phyloP scores from a whole-genome alignment of 1,140 invertebrate genomes.

The Thereuonema tuberculata region DNA sequence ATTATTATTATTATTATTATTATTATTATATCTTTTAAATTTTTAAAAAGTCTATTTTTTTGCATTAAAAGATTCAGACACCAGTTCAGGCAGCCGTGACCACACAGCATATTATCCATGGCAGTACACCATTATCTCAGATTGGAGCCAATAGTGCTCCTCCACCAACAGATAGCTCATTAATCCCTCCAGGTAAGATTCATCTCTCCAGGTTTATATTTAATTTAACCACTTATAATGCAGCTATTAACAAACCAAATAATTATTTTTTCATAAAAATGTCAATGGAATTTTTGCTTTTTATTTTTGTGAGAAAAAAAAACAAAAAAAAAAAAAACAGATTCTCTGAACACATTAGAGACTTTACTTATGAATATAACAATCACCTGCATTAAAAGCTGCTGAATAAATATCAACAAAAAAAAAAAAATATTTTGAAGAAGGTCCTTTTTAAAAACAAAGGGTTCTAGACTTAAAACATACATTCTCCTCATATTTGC shows the following conservation, averaged over 20 bases:
- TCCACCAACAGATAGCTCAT: conserved; percentile 30
- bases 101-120: conserved; percentile 48
- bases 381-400: too few relatives aligned
- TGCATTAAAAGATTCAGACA: conserved; percentile 24
- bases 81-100: conserved; percentile 15
- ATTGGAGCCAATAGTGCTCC: conserved; percentile 50
- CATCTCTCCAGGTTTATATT: conserved; percentile 10
- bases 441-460: too few relatives aligned
- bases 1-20: background rate
- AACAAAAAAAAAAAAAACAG: too few relatives aligned
- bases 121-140: conserved; percentile 69
- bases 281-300: too few relatives aligned
- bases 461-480: too few relatives aligned
- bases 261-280: background rate
- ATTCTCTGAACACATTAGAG: too few relatives aligned
- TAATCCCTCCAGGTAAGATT: conserved; percentile 35
- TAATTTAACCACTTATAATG: background rate
- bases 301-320: too few relatives aligned
- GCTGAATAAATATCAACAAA: too few relatives aligned
- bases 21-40: too few relatives aligned
- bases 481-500: too few relatives aligned
- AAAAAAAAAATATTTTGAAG: too few relatives aligned
- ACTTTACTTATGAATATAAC: too few relatives aligned
- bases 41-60: background rate
- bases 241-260: background rate